phyloP scores from a whole-genome alignment of 2,888 invertebrate genomes.

The Pandemis heparana region DNA sequence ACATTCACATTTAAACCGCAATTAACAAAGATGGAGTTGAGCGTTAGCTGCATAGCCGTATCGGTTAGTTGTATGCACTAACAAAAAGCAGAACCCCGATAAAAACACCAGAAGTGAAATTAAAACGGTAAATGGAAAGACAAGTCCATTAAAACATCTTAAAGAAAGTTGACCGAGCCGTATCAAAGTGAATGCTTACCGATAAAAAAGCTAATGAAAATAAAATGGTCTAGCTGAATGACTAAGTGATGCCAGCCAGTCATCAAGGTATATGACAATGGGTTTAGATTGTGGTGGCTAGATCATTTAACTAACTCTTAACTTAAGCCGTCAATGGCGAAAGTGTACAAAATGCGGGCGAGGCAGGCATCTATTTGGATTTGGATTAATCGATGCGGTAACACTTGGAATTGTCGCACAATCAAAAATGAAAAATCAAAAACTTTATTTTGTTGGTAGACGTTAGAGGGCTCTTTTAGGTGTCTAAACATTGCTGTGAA shows the following conservation, averaged over 20 bases:
- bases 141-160: neutral
- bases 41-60: neutral
- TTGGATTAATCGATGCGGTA: no score
- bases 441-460: no score
- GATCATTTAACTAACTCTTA: no score
- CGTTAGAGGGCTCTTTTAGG: no score
- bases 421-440: no score
- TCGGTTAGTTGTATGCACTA: neutral
- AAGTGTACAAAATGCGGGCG: no score
- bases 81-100: neutral
- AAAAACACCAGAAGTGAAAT: slow-evolving; percentile 8
- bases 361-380: no score
- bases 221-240: neutral
- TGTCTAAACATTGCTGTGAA: no score
- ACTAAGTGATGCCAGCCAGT: neutral
- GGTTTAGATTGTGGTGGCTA: no score
- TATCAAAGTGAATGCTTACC: neutral
- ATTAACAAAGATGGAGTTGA: neutral
- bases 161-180: neutral
- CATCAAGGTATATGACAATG: no score
- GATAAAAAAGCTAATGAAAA: neutral
- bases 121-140: slow-evolving; percentile 8
- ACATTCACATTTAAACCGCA: neutral
- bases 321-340: no score
- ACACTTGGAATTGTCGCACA: no score